Evolutionary conservation across 2,113 vertebrate genomes (phyloP), one percentile per base, ranked within the genome.

Genomic region (Crotophaga sulcirostris): DNA sequence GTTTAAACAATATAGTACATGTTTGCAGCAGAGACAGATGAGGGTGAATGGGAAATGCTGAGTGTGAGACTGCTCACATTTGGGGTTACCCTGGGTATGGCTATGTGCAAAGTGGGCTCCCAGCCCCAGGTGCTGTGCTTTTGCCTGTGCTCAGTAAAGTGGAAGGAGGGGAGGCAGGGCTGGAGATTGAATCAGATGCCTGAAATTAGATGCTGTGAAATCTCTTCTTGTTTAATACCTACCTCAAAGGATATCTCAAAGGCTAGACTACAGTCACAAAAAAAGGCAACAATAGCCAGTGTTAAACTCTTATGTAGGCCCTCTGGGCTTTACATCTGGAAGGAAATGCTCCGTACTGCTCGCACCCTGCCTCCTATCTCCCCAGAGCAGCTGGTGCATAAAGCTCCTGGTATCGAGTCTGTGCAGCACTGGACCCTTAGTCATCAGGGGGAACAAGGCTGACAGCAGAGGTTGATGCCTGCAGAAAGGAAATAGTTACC

Each of bases 241-340:
- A 23, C 63, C 79, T 95, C 83, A 84, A 90, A 87, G 83, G 78
- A 42, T 70, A 67, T 89, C 64, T 91, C 51, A 94, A 91, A 94
- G 87, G 29, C 60, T 73, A 86, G 80, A 44, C 77, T 93, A 55
- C 56, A 19, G 40, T 49, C 2, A 2, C 11, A 84, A 79, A 60
- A n/a, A 69, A 86, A 84, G 20, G 66, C 42, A 91, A 5, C 59
- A 84, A 84, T 7, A 94, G 44, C 34, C 58, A 47, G 11, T 11
- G 18, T 72, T 84, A 68, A 81, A 68, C 24, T 63, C 64, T 47
- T 68, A 19, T 36, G 25, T 28, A 63, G 55, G 52, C 51, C 86
- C 17, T 69, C 59, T 80, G 79, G 51, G 31, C 36, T 90, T 94
- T 67, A 66, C n/a, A 79, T 73, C 49, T 69, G 28, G 17, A 73